Conservation (phyloP, 2,797 vertebrate genomes). For the Myotis myotis region DNA sequence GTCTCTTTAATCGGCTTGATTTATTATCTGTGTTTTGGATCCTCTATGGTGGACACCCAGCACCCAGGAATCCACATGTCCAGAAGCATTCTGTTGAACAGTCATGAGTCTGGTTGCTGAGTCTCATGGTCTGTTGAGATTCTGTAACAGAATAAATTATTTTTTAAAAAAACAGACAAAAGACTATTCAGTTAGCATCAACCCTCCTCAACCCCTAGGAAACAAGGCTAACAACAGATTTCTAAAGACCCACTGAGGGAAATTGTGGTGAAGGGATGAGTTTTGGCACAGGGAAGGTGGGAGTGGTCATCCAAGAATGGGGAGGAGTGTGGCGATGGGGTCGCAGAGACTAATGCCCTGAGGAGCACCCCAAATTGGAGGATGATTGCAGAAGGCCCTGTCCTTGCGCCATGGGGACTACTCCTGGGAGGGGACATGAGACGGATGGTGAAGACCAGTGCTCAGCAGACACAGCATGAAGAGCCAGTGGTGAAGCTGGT, state of each 20-base stretch:
- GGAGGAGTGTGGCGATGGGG: background rate
- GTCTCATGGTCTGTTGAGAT: background rate
- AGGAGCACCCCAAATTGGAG: too few relatives aligned
- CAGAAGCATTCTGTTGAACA: background rate
- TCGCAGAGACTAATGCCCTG: background rate
- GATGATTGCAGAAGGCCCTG: background rate
- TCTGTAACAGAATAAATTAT: background rate
- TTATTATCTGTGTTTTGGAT: background rate
- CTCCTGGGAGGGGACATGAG: background rate
- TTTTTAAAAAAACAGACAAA: background rate
- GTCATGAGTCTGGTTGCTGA: background rate
- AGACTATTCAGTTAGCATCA: background rate
- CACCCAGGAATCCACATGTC: background rate
- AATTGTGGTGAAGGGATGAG: background rate
- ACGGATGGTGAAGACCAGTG: background rate
- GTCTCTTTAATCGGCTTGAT: background rate
- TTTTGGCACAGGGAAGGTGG: background rate
- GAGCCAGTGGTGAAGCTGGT: background rate
- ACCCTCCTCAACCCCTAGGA: background rate
- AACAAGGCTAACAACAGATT: background rate
- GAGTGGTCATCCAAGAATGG: background rate
- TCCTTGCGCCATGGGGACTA: fast-evolving
- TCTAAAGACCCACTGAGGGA: background rate
- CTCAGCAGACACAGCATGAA: background rate
- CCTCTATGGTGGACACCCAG: too few relatives aligned